Conservation (phyloP, 2,888 invertebrate species). For the Eremobia ochroleuca region DNA sequence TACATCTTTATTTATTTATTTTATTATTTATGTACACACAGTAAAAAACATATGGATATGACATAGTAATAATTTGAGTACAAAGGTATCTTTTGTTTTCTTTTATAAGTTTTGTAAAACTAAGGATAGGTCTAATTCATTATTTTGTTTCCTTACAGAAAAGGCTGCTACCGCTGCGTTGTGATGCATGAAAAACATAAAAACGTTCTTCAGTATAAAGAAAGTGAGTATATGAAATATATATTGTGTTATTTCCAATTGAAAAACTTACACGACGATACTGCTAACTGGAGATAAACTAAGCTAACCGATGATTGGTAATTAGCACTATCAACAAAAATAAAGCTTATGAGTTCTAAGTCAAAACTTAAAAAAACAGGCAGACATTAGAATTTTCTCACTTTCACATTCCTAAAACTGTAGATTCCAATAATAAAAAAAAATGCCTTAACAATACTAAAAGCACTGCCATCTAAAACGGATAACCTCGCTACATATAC, state of each 20-base stretch:
- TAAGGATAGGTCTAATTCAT: background rate
- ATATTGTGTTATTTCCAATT: background rate
- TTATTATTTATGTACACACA: no score
- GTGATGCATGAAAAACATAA: constrained; percentile 98
- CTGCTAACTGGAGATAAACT: background rate
- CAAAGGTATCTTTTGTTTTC: no score
- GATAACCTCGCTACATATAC: constrained; percentile 6
- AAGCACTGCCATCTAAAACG: constrained; percentile 4
- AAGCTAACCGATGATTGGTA: background rate
- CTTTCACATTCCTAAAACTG: background rate
- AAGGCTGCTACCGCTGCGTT: constrained; percentile 98
- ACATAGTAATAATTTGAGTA: no score
- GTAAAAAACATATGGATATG: no score
- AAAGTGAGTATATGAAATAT: constrained; percentile 95
- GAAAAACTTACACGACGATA: background rate
- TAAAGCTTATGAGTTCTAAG: background rate
- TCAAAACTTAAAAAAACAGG: background rate
- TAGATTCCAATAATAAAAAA: background rate
- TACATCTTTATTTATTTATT: no score
- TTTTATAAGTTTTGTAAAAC: no score
- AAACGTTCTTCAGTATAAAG: constrained; percentile 99
- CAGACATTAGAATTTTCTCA: background rate
- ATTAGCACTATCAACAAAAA: background rate
- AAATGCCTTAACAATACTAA: background rate
- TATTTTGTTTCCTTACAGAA: constrained; percentile 91